Evolutionary conservation across 2,113 vertebrate genomes (phyloP).

Genomic region (Amblyopsis rosae): DNA sequence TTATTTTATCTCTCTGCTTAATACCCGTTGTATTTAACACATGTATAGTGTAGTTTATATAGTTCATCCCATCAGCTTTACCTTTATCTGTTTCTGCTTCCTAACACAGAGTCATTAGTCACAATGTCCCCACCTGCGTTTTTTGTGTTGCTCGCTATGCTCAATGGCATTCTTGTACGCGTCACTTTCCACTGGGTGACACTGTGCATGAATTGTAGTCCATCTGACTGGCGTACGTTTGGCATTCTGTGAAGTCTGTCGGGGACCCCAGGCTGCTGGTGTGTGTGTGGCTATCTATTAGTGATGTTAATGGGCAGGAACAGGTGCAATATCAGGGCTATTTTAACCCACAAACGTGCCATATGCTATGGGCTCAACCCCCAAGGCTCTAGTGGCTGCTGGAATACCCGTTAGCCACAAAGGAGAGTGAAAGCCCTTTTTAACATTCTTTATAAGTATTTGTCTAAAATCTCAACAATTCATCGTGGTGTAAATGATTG

Average conservation of each 20-base stretch:
- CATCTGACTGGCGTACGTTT: not conserved
- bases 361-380: constrained; percentile 24
- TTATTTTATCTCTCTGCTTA: too few species aligned
- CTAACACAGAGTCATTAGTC: not conserved
- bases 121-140: not conserved
- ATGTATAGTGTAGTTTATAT: too few species aligned
- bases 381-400: constrained; percentile 11
- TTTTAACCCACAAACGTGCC: constrained; percentile 51
- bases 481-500: too few species aligned
- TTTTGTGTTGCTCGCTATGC: not conserved
- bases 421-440: not conserved
- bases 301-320: constrained; percentile 40
- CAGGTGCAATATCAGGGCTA: constrained; percentile 63
- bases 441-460: not conserved
- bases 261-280: not conserved
- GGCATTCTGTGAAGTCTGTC: constrained; percentile 33
- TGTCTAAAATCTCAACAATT: not conserved
- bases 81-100: constrained; percentile 4
- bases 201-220: constrained; percentile 3
- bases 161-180: too few species aligned
- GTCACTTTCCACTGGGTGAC: constrained; percentile 6
- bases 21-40: too few species aligned
- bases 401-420: not conserved
- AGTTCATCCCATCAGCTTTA: too few species aligned
- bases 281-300: constrained; percentile 21